phyloP scores from a whole-genome alignment of 1,140 invertebrate genomes.

The Leptopilina boulardi region DNA sequence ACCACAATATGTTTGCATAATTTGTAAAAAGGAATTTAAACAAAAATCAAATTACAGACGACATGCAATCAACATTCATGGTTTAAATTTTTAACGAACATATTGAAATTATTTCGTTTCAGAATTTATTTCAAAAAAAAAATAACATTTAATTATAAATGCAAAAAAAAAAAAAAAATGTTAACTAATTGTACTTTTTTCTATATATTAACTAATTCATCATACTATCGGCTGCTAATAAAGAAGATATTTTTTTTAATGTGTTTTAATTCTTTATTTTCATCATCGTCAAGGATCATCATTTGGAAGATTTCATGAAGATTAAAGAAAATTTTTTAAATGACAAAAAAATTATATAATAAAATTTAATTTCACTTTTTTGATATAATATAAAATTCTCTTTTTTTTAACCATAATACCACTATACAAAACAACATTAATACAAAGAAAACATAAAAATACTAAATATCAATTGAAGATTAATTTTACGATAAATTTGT shows the following conservation, averaged over 20 bases:
- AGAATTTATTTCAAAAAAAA: not conserved
- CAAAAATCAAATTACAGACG: constrained; percentile 72
- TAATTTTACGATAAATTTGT: not conserved
- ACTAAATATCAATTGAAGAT: not conserved
- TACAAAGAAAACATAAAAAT: too few relatives aligned
- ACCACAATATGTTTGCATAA: constrained; percentile 71
- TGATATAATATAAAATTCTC: not conserved
- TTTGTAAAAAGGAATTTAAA: constrained; percentile 69
- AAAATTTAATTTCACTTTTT: too few relatives aligned
- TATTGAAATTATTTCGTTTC: not conserved
- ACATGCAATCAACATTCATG: constrained; percentile 62
- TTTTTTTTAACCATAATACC: not conserved
- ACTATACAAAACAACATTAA: too few relatives aligned
- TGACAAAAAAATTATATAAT: too few relatives aligned
- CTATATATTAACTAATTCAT: not conserved
- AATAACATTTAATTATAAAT: not conserved
- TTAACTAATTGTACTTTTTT: not conserved
- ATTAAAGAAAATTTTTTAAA: not conserved
- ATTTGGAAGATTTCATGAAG: not conserved
- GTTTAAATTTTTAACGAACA: not conserved
- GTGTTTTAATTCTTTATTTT: not conserved
- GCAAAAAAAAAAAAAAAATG: too few relatives aligned
- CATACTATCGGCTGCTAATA: not conserved
- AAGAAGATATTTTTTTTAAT: constrained; percentile 3
- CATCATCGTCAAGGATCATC: not conserved